phyloP scores from a whole-genome alignment of 2,113 vertebrate genomes.

The Neogobius melanostomus region DNA sequence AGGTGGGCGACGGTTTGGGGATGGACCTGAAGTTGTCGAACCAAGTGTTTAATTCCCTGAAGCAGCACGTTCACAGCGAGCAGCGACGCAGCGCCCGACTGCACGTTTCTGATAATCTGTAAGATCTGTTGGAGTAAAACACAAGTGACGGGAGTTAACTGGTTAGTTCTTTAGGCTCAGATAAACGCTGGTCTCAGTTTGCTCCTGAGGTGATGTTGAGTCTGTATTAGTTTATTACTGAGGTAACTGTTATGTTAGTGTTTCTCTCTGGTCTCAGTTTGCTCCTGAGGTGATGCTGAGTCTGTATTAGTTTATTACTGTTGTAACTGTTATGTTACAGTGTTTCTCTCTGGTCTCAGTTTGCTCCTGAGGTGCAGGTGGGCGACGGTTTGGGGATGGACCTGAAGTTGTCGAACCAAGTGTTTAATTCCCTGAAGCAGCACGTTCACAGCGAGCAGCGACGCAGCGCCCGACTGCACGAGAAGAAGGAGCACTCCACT shows the following conservation, averaged over 20 bases:
- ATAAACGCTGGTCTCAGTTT: no score
- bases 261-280: no score
- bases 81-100: slow-evolving; percentile 89
- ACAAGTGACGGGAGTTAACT: no score
- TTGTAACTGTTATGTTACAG: no score
- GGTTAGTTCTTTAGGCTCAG: no score
- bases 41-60: slow-evolving; percentile 95
- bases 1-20: slow-evolving; percentile 91
- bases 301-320: no score
- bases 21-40: slow-evolving; percentile 98
- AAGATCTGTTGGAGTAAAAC: no score
- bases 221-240: no score
- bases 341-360: slow-evolving; percentile 69
- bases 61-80: slow-evolving; percentile 93
- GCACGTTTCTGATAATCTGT: no score
- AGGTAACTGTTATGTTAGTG: no score
- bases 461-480: slow-evolving; percentile 90
- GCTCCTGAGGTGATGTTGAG: no score
- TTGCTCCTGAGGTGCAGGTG: slow-evolving; percentile 92
- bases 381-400: slow-evolving; percentile 97
- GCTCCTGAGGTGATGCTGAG: no score
- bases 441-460: slow-evolving; percentile 92
- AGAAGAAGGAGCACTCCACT: slow-evolving; percentile 98
- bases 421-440: slow-evolving; percentile 95
- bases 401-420: slow-evolving; percentile 94